Evolutionary conservation across 1,140 invertebrate species (phyloP).

Genomic region (Saccostrea echinata): DNA sequence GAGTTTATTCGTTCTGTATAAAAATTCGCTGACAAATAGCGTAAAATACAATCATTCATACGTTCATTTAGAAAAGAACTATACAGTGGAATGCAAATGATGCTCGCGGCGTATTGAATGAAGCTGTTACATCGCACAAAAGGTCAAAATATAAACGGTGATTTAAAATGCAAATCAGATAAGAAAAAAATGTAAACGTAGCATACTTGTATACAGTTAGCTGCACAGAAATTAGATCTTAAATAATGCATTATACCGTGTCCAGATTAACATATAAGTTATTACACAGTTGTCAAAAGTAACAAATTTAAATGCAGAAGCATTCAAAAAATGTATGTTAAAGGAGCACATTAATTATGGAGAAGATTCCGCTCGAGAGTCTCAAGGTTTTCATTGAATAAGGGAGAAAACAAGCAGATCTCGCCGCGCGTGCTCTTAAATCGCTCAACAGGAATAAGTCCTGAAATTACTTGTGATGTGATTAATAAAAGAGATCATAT

Average conservation of each 20-base stretch:
- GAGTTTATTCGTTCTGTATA: background rate
- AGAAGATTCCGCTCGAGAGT: background rate
- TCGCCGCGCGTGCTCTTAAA: background rate
- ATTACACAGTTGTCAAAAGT: conserved; percentile 23
- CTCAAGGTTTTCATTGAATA: background rate
- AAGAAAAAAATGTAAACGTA: background rate
- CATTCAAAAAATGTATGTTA: conserved; percentile 26
- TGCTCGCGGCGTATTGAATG: conserved; percentile 3
- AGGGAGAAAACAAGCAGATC: background rate
- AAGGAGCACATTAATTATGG: background rate
- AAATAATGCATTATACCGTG: conserved; percentile 16
- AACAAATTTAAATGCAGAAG: conserved; percentile 33
- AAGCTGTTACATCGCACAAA: background rate
- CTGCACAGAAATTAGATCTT: conserved; percentile 14
- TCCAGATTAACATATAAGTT: conserved; percentile 12
- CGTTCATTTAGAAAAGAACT: background rate
- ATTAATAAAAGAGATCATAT: background rate
- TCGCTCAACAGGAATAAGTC: background rate
- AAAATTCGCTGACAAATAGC: conserved; percentile 10
- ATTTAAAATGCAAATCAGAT: background rate
- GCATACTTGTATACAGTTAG: background rate
- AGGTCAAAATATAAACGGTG: conserved; percentile 16
- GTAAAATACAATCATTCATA: conserved; percentile 25
- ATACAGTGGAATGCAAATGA: background rate
- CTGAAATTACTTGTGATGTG: background rate